Base-by-base conservation (phyloP, 1,140 invertebrate genomes). In the Lepidurus apus region DNA sequence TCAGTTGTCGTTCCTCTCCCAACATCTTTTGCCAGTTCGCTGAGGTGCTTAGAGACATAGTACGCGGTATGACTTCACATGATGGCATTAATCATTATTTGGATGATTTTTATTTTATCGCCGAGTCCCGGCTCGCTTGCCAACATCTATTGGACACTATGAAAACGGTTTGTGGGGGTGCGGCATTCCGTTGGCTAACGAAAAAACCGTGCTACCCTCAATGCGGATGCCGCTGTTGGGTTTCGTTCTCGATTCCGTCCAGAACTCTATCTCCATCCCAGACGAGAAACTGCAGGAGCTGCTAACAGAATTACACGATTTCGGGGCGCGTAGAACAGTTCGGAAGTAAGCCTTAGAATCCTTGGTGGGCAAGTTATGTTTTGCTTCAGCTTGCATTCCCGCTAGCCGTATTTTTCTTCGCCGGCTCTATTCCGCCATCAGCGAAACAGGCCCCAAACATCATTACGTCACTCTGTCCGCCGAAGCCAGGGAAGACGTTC, bases 331-430 rank as follows among this genome's bases (percentile, higher is more conserved):
- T 10, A 74, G 26, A 21, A 74, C 74, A 43, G 26, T 4, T 10
- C 26, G 26, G 2, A 74, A 74, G 74, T 24, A 1, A n/a, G 3
- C 4, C 2, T 43, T 74, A 0, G 74, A 26, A 34, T 43, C 26
- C 10, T 43, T 9, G 13, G 42, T 74, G 26, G 74, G 74, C 10
- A 74, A 74, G 21, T 21, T 74, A 11, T 10, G 10, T n/a, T 74
- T 74, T 42, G 74, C 42, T 10, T 10, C 74, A 11, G n/a, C 26
- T 13, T 74, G 74, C 74, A n/a, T 74, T 10, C 74, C 74, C 10
- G 13, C 74, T 10, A 74, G 74, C n/a, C 74, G 74, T 10, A 74
- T 74, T 11, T 74, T 34, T 26, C 42, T 47, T 47, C 45, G 45
- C 1, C 10, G 6, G 5, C 10, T 17, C 17, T 47, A 47, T 17